These are phyloP conservation scores for Ctenodactylus gundi DNA, from an alignment of 2,113 vertebrate genomes.

Conservation along the genomic window DNA sequence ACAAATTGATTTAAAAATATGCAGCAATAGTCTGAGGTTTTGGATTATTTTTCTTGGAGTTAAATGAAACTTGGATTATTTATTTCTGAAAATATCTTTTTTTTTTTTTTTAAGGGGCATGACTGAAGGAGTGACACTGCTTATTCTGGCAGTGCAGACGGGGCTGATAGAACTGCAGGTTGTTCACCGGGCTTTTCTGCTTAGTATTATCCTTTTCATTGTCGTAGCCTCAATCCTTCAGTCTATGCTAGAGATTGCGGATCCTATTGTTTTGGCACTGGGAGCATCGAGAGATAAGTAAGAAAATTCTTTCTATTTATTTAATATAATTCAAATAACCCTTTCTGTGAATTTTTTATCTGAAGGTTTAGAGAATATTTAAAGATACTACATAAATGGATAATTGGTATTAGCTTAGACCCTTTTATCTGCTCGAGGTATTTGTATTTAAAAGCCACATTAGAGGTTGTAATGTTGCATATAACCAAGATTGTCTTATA, in stretches of 20 bases:
- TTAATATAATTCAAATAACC: neutral
- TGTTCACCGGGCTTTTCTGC: slow-evolving; percentile 97
- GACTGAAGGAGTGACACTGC: slow-evolving; percentile 96
- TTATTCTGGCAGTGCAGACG: slow-evolving; percentile 97
- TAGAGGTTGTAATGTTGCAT: neutral
- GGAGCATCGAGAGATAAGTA: slow-evolving; percentile 99
- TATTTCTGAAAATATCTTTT: slow-evolving; percentile 31
- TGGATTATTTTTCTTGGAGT: slow-evolving; percentile 35
- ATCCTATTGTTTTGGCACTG: slow-evolving; percentile 96
- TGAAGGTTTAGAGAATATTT: neutral
- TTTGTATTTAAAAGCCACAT: neutral
- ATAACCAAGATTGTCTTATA: neutral
- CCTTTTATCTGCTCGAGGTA: neutral
- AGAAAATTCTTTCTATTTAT: slow-evolving; percentile 65
- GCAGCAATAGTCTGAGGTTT: neutral
- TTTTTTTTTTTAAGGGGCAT: slow-evolving; percentile 90
- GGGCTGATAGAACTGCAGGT: slow-evolving; percentile 98
- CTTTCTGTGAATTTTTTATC: neutral
- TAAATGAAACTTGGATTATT: neutral
- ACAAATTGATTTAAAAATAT: neutral
- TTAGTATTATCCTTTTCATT: slow-evolving; percentile 99
- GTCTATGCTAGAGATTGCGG: slow-evolving; percentile 99
- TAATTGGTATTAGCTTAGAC: neutral
- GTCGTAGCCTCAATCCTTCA: slow-evolving; percentile 98
- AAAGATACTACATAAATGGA: neutral